Evolutionary conservation across 2,797 vertebrate genomes (phyloP).

Genomic region (Tarsius wallacei): DNA sequence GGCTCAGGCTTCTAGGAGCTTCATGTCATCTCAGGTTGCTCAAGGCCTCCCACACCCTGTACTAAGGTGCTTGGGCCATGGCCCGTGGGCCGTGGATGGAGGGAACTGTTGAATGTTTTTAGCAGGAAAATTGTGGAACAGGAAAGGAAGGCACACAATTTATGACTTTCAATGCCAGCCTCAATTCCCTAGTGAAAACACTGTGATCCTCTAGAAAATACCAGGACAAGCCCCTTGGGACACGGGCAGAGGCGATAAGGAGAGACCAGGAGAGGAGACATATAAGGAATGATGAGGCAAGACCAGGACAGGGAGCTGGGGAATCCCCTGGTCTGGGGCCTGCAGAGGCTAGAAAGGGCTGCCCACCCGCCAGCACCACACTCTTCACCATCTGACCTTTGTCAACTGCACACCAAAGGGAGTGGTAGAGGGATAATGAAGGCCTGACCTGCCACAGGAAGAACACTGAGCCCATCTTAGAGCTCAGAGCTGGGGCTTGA

Average conservation of each 20-base stretch:
- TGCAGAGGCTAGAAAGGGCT: too few species aligned
- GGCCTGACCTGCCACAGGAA: too few species aligned
- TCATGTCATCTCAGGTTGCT: not conserved
- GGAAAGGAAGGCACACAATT: not conserved
- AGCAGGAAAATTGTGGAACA: not conserved
- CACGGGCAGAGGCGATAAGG: not conserved
- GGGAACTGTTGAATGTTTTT: not conserved
- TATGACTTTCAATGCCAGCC: not conserved
- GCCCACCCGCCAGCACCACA: fast-evolving
- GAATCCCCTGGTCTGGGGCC: not conserved
- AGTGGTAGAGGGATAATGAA: not conserved
- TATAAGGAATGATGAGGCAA: not conserved
- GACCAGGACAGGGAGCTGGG: not conserved
- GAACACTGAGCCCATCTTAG: fast-evolving
- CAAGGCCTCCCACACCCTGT: not conserved
- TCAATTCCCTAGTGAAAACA: not conserved
- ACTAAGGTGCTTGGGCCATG: not conserved
- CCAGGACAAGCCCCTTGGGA: not conserved
- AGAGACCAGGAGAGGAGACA: not conserved
- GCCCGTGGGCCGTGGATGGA: not conserved
- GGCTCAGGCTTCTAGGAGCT: not conserved
- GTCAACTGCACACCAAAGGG: too few species aligned
- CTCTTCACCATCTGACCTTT: not conserved
- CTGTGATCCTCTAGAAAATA: not conserved
- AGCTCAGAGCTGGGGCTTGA: not conserved